A percentile compares a stretch with the other conserved stretches of the same genome.
Evolutionary conservation across 2,113 vertebrate genomes (phyloP).

Genomic region (Cinclus mexicanus): DNA sequence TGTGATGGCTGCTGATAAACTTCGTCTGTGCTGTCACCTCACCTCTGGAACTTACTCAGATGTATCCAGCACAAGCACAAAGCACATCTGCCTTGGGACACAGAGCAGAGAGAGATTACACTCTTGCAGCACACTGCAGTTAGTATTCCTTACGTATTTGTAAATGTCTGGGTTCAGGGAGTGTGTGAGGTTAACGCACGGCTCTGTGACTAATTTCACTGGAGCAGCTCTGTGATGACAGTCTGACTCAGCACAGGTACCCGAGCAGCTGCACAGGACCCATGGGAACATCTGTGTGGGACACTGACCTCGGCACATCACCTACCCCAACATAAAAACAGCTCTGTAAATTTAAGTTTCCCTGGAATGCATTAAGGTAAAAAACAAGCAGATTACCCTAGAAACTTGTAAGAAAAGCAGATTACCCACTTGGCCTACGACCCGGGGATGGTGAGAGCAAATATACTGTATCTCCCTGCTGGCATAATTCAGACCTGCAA

Average conservation of each 20-base stretch:
- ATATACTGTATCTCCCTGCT: conserved; percentile 1
- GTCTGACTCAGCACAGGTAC: background rate
- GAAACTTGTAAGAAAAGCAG: background rate
- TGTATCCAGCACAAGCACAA: background rate
- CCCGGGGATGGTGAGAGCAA: background rate
- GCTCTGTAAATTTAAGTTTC: background rate
- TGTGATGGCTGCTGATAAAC: background rate
- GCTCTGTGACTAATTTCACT: background rate
- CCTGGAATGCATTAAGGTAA: background rate
- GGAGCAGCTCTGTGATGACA: background rate
- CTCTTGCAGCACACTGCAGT: background rate
- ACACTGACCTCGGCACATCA: background rate
- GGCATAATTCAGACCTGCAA: background rate
- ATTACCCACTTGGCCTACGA: background rate
- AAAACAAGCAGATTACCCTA: background rate
- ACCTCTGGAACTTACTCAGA: background rate
- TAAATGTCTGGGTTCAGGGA: background rate
- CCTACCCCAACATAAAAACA: background rate
- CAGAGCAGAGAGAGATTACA: background rate
- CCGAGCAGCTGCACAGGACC: background rate
- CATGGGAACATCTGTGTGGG: accelerated
- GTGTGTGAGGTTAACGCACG: background rate
- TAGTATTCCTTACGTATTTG: background rate
- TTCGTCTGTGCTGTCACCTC: background rate
- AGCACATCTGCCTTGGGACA: background rate